These are phyloP conservation scores for Ptilodon capucinus DNA, from an alignment of 2,888 invertebrate species.

Conservation along the genomic window DNA sequence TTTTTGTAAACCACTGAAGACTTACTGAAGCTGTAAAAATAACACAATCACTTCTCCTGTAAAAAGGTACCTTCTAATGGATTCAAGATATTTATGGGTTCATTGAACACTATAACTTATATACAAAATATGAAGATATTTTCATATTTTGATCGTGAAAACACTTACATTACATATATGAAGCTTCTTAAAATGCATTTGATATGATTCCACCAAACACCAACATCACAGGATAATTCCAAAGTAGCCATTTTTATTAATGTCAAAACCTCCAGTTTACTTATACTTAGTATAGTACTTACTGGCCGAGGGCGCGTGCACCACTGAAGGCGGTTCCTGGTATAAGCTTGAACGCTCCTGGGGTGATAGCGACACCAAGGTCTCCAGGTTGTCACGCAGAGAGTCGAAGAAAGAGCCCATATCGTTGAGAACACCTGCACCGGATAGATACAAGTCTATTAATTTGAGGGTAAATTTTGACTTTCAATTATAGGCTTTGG, in stretches of 20 bases:
- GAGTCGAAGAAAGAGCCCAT: constrained; percentile 80
- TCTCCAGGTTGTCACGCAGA: constrained; percentile 75
- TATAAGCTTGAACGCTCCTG: constrained; percentile 60
- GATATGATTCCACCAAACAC: no score
- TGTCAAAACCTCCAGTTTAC: no score
- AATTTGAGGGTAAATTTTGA: no score
- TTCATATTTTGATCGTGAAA: no score
- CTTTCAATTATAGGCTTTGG: no score
- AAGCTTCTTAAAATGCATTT: no score
- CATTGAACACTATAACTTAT: not conserved
- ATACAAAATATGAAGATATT: no score
- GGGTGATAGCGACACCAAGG: constrained; percentile 66
- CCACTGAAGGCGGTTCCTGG: constrained; percentile 62
- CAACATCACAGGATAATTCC: no score
- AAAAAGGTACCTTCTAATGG: not conserved
- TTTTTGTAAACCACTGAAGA: not conserved
- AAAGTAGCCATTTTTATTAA: no score
- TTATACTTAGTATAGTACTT: constrained; percentile 33
- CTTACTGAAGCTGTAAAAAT: not conserved
- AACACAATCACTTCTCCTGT: not conserved
- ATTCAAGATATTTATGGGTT: no score
- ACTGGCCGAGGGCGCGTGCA: constrained; percentile 59
- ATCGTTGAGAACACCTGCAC: constrained; percentile 77
- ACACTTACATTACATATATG: no score
- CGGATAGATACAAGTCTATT: not conserved